Base-by-base conservation (phyloP, 2,113 vertebrate genomes). In the Odobenus rosmarus region DNA sequence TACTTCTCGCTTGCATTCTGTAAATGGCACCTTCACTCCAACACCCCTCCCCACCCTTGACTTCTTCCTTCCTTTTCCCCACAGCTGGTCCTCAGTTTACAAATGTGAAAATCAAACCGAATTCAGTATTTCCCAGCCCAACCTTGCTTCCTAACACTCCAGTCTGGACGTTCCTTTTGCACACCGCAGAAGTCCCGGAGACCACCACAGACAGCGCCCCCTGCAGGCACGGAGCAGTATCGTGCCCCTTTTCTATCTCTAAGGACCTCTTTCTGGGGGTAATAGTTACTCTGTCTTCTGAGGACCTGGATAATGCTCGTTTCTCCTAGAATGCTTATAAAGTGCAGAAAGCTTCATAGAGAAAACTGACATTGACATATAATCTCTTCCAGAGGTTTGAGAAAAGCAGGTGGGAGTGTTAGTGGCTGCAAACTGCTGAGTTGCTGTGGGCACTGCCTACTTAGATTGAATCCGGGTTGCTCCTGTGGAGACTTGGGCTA, bases 181-280 rank as follows among this genome's bases (percentile, higher is more conserved):
- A 2, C 53, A 57, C 5, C n/a, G 0, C 13, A 0, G 0, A 31
- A 59, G 42, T 67, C 55, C 51, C 57, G 36, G 57, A 12, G 14
- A 51, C 3, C 4, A 4, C 46, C 59, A 4, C 51, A 23, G 77
- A 59, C 72, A 69, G 57, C 4, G 72, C 57, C 85, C 61, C 53
- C 81, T 95, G 46, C 62, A 95, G 93, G 74, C 33, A 33, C 1
- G 10, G 33, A 61, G 62, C 10, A 26, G 57, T 21, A 26, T 46
- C 67, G 82, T 51, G 46, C 19, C 4, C 77, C 24, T 31, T 42
- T 23, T 62, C 53, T 49, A 9, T 39, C 4, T 88, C 69, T 42
- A 71, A 80, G 51, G 49, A 31, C 51, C n/a, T 64, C 19, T 49
- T 55, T 16, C 57, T 28, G 53, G 10, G 15, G 19, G 1, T 18